Conservation (phyloP, 2,888 invertebrate species). For the Acanthosepion pharaonis region DNA sequence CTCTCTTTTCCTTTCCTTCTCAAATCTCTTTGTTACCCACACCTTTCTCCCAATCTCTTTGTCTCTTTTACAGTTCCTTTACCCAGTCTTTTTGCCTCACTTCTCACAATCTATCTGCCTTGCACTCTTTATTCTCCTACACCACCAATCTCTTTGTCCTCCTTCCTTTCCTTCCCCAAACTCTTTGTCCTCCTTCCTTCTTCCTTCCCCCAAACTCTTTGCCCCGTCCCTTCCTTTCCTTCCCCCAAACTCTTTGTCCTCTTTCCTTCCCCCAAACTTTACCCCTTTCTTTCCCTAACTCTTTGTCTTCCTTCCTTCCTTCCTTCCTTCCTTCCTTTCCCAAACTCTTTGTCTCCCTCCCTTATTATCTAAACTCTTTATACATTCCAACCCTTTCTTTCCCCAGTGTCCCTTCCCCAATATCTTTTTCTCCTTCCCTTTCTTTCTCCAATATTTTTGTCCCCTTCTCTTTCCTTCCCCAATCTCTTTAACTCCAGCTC, state of each 20-base stretch:
- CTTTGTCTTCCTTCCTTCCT: background rate
- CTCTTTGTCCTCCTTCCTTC: fast-evolving
- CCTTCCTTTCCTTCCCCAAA: background rate
- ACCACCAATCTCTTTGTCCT: background rate
- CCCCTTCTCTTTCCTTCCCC: background rate
- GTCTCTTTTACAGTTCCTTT: too few relatives aligned
- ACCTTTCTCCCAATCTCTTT: too few relatives aligned
- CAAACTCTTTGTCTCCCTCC: background rate
- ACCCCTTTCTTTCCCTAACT: fast-evolving
- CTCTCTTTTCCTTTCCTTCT: background rate
- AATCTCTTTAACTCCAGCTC: background rate
- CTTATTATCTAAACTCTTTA: background rate
- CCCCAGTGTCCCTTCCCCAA: background rate
- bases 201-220: background rate
- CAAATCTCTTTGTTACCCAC: background rate
- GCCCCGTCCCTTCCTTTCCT: background rate
- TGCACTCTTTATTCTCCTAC: background rate
- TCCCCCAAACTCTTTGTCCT: background rate
- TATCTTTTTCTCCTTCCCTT: background rate
- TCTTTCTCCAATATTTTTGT: background rate
- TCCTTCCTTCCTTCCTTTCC: background rate
- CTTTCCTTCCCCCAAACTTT: background rate
- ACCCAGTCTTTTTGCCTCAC: background rate
- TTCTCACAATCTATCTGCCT: background rate
- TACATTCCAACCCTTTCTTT: background rate